Conservation (phyloP, 2,888 invertebrate genomes). For the Chymomyza procnemis region DNA sequence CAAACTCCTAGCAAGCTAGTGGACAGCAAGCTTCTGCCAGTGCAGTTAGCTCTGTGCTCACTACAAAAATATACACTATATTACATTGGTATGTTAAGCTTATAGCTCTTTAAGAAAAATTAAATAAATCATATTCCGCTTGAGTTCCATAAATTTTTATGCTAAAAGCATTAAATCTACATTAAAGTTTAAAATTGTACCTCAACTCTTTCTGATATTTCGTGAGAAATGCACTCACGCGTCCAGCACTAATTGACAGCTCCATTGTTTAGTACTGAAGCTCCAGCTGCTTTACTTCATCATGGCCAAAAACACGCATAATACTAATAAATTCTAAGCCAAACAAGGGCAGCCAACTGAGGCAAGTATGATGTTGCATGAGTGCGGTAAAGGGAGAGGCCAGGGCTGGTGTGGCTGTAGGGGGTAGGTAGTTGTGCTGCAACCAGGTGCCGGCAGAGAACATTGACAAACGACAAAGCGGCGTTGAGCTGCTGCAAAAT, state of each 20-base stretch:
- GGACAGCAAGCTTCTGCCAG: too few species aligned
- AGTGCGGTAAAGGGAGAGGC: too few species aligned
- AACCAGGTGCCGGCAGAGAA: slow-evolving; percentile 34
- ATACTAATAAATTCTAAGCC: slow-evolving; percentile 51
- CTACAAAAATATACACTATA: too few species aligned
- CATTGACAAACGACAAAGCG: background rate
- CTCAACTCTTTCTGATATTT: background rate
- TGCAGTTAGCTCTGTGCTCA: too few species aligned
- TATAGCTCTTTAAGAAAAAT: too few species aligned
- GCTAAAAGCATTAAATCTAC: too few species aligned
- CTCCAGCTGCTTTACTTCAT: slow-evolving; percentile 34
- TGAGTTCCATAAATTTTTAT: too few species aligned
- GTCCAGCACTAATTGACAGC: background rate
- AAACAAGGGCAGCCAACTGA: background rate
- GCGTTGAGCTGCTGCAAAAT: slow-evolving; percentile 8
- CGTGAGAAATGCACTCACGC: background rate
- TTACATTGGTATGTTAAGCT: too few species aligned
- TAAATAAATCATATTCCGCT: too few species aligned
- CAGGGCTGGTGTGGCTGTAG: too few species aligned
- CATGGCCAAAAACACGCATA: slow-evolving; percentile 47
- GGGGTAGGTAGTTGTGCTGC: slow-evolving; percentile 1
- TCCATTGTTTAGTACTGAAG: slow-evolving; percentile 1
- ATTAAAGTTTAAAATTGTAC: too few species aligned
- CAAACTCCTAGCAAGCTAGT: too few species aligned
- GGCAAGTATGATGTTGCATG: background rate